Evolutionary conservation across 1,140 invertebrate species (phyloP).

Genomic region (Drosophila fuyamai): DNA sequence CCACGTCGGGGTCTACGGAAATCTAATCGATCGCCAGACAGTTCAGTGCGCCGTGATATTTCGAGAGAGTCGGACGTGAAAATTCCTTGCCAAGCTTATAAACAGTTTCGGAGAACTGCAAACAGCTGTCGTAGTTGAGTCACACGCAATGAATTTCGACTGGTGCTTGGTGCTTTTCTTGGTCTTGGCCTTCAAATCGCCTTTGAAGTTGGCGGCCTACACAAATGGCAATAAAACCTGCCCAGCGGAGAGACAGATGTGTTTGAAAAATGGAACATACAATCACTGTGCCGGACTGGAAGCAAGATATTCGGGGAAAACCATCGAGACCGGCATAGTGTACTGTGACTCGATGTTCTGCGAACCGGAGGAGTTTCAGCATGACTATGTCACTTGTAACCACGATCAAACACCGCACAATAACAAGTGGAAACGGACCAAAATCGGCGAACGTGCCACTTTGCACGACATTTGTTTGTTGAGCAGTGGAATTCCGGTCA

Average conservation of each 20-base stretch:
- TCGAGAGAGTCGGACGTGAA: slow-evolving; percentile 38
- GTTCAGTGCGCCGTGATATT: slow-evolving; percentile 41
- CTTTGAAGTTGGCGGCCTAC: background rate
- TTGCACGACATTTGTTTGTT: slow-evolving; percentile 64
- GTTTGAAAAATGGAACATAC: slow-evolving; percentile 4
- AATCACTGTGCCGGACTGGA: background rate
- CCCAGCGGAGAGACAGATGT: slow-evolving; percentile 25
- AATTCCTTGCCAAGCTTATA: slow-evolving; percentile 3
- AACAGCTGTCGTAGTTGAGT: slow-evolving; percentile 44
- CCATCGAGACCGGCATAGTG: background rate
- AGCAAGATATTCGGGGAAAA: background rate
- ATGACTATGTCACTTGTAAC: slow-evolving; percentile 56
- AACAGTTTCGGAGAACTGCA: slow-evolving; percentile 9
- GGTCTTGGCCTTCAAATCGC: slow-evolving; percentile 10
- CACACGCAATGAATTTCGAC: slow-evolving; percentile 49
- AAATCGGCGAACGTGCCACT: slow-evolving; percentile 51
- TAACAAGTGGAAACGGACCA: slow-evolving; percentile 67
- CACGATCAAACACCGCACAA: slow-evolving; percentile 63
- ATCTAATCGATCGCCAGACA: slow-evolving; percentile 15
- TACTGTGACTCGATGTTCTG: slow-evolving; percentile 51
- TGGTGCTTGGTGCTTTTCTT: slow-evolving; percentile 16
- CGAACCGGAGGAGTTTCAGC: slow-evolving; percentile 53
- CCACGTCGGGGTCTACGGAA: background rate
- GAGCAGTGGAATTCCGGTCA: slow-evolving; percentile 69
- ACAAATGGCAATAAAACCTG: background rate